Conservation (phyloP, 2,113 vertebrate genomes). For the Morone saxatilis region DNA sequence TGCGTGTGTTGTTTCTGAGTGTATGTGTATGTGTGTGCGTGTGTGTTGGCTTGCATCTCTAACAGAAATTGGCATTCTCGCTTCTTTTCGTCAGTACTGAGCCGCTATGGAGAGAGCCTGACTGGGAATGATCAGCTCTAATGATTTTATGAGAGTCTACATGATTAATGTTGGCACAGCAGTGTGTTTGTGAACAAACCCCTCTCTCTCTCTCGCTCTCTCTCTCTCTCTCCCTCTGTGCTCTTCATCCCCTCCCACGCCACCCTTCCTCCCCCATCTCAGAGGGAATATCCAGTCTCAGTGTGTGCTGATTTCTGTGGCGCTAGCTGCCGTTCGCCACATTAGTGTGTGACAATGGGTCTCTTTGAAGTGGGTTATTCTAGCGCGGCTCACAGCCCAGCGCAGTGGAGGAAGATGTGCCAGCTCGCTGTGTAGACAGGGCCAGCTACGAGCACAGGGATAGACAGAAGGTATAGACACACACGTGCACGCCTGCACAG, state of each 20-base stretch:
- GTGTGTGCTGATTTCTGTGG: slow-evolving; percentile 71
- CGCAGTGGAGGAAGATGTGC: slow-evolving; percentile 63
- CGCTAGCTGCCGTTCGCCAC: slow-evolving; percentile 75
- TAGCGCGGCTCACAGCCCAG: slow-evolving; percentile 64
- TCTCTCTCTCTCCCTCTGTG: background rate
- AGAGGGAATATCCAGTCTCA: slow-evolving; percentile 71
- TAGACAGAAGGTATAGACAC: slow-evolving; percentile 40
- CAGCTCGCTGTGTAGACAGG: slow-evolving; percentile 69
- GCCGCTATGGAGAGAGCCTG: slow-evolving; percentile 55
- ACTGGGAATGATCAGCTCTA: slow-evolving; percentile 75
- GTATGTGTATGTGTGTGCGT: slow-evolving; percentile 25
- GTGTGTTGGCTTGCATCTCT: slow-evolving; percentile 36
- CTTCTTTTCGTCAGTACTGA: slow-evolving; percentile 50
- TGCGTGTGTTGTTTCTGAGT: slow-evolving; percentile 12
- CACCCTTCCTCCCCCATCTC: slow-evolving; percentile 47
- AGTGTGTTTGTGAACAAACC: slow-evolving; percentile 70
- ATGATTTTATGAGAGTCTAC: slow-evolving; percentile 81
- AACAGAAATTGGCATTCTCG: slow-evolving; percentile 58
- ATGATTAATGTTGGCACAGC: slow-evolving; percentile 80
- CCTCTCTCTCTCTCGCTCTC: slow-evolving; percentile 16
- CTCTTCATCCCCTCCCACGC: slow-evolving; percentile 20
- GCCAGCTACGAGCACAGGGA: slow-evolving; percentile 54
- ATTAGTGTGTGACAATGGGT: slow-evolving; percentile 81
- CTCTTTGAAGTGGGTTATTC: slow-evolving; percentile 82
- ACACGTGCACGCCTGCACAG: slow-evolving; percentile 51